Conservation (phyloP, 2,113 vertebrate genomes). For the Opisthocomus hoazin region DNA sequence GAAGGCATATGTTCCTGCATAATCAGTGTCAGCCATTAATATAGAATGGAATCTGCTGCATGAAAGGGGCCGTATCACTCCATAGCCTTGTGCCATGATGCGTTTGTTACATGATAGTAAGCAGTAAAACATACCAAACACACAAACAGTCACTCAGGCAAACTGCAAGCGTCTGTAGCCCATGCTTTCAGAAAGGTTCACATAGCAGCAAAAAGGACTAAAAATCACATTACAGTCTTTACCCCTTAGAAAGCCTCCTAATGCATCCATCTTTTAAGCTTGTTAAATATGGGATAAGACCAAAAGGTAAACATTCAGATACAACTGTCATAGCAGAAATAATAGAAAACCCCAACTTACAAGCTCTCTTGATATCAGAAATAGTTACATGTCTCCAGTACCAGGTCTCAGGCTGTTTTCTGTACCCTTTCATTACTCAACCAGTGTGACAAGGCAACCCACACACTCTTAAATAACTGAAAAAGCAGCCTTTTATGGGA, state of each 20-base stretch:
- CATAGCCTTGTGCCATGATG: not conserved
- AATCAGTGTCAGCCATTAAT: not conserved
- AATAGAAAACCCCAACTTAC: not conserved
- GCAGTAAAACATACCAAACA: not conserved
- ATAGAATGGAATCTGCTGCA: not conserved
- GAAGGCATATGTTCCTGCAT: not conserved
- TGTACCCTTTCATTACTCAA: constrained; percentile 45
- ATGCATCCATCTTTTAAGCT: not conserved
- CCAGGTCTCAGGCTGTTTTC: constrained; percentile 21
- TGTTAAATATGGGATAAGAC: not conserved
- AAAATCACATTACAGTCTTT: not conserved
- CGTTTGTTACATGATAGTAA: not conserved
- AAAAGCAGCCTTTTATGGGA: not conserved
- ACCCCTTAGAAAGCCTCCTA: not conserved
- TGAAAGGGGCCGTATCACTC: not conserved
- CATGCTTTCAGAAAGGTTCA: not conserved
- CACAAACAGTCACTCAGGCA: not conserved
- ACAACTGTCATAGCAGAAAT: not conserved
- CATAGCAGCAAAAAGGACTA: not conserved
- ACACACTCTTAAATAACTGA: not conserved
- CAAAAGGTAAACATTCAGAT: not conserved
- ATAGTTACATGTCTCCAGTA: constrained; percentile 12
- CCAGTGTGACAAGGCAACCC: constrained; percentile 1
- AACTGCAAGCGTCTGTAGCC: not conserved
- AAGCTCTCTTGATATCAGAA: constrained; percentile 21